phyloP scores from a whole-genome alignment of 1,140 invertebrate genomes.

The Chironomus striatipennis region DNA sequence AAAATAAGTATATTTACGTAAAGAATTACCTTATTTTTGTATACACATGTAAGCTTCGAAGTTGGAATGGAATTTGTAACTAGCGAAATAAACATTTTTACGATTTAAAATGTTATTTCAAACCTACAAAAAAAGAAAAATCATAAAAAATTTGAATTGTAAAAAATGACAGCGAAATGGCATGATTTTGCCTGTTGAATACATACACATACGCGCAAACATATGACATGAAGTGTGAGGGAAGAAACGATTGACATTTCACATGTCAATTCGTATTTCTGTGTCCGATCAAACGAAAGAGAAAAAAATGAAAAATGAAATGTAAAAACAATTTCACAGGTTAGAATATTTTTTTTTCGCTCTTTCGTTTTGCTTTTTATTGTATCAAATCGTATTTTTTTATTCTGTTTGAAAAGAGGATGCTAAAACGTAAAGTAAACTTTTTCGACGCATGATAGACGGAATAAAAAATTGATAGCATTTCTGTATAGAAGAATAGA shows the following conservation, averaged over 20 bases:
- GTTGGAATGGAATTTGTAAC: background rate
- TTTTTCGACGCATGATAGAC: slow-evolving; percentile 1
- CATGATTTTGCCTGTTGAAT: background rate
- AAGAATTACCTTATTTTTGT: background rate
- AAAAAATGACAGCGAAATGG: background rate
- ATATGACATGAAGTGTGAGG: too few species aligned
- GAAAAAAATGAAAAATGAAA: background rate
- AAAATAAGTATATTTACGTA: background rate
- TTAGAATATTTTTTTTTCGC: background rate
- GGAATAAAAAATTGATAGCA: slow-evolving; percentile 13
- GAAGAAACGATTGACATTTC: background rate
- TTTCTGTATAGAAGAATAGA: background rate
- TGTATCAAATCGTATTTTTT: background rate
- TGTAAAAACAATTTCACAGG: too few species aligned
- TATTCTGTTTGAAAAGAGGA: background rate
- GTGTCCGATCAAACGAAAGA: background rate
- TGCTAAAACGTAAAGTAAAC: slow-evolving; percentile 8
- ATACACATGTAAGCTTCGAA: background rate
- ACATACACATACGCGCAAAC: too few species aligned
- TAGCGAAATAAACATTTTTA: background rate
- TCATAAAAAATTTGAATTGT: background rate
- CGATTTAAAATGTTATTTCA: too few species aligned
- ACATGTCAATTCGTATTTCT: background rate
- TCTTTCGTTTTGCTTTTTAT: background rate
- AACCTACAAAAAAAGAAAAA: background rate